A percentile compares a stretch with the other conserved stretches of the same genome.
Evolutionary conservation across 2,888 invertebrate species (phyloP).

Genomic region (Bugulina stolonifera): DNA sequence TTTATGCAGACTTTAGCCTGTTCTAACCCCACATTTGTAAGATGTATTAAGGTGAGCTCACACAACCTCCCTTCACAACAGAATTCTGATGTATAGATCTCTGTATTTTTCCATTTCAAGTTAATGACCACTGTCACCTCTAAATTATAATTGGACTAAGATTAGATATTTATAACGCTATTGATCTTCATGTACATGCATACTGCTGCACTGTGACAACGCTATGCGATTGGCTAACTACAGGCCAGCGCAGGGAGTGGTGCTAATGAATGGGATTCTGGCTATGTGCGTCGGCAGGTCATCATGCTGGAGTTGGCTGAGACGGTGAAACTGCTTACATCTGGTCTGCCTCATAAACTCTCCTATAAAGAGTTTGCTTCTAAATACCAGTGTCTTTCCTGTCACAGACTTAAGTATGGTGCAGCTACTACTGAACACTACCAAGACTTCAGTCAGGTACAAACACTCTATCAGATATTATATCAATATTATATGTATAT

Average conservation of each 20-base stretch:
- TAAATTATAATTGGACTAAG: too few relatives aligned
- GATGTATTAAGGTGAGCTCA: conserved; percentile 70
- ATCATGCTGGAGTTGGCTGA: not conserved
- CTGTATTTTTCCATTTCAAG: too few relatives aligned
- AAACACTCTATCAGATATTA: too few relatives aligned
- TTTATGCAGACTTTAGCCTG: conserved; percentile 82
- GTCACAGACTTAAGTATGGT: not conserved
- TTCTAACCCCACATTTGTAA: conserved; percentile 87
- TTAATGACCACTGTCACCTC: too few relatives aligned
- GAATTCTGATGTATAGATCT: too few relatives aligned
- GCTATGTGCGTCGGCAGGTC: not conserved
- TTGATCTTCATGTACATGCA: too few relatives aligned
- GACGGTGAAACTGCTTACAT: not conserved
- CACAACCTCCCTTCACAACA: too few relatives aligned
- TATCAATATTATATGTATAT: too few relatives aligned
- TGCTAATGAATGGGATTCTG: not conserved
- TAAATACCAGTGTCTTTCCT: not conserved
- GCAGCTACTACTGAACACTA: not conserved
- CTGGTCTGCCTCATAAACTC: conserved; percentile 3
- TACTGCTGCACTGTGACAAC: too few relatives aligned
- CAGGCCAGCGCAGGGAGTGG: not conserved
- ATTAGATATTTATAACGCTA: too few relatives aligned
- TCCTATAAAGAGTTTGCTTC: conserved; percentile 3
- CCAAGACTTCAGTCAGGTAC: conserved; percentile 6
- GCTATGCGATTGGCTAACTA: too few relatives aligned